Evolutionary conservation across 2,113 vertebrate genomes (phyloP).

Genomic region (Osmerus eperlanus): DNA sequence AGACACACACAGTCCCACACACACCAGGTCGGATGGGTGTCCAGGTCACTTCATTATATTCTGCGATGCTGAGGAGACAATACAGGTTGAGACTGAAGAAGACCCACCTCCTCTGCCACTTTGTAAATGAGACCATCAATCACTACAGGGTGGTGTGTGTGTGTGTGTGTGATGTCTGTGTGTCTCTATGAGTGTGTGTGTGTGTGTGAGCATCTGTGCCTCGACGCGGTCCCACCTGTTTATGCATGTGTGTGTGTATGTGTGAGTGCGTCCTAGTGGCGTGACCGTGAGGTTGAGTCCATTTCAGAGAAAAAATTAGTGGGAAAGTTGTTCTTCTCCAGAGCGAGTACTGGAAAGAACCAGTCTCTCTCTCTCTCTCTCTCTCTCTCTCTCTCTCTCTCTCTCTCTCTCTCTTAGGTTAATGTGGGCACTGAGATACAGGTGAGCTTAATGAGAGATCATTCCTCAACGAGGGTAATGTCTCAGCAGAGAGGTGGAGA

Average conservation of each 20-base stretch:
- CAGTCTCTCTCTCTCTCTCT: neutral
- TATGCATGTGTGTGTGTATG: neutral
- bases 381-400: neutral
- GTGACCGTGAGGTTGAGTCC: too few species aligned
- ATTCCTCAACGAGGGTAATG: neutral
- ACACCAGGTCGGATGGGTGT: neutral
- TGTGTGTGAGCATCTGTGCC: slow-evolving; percentile 8
- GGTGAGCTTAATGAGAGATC: slow-evolving; percentile 15
- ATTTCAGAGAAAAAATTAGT: too few species aligned
- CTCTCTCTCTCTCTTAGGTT: neutral
- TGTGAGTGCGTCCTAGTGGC: neutral
- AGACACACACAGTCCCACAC: neutral
- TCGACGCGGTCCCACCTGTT: neutral
- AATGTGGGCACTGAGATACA: neutral
- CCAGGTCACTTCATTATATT: too few species aligned
- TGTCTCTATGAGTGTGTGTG: slow-evolving; percentile 20
- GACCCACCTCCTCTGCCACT: slow-evolving; percentile 10
- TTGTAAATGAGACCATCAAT: slow-evolving; percentile 36
- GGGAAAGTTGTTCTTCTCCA: too few species aligned
- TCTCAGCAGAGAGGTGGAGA: slow-evolving; percentile 3
- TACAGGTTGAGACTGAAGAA: slow-evolving; percentile 10
- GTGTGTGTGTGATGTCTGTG: slow-evolving; percentile 3
- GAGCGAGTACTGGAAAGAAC: too few species aligned
- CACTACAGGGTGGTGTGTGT: slow-evolving; percentile 15
- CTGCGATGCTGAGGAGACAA: too few species aligned